Percentiles rank a stretch among this genome's conserved stretches.
Evolutionary conservation across 2,113 vertebrate species (phyloP).

Genomic region (Macrotus californicus): DNA sequence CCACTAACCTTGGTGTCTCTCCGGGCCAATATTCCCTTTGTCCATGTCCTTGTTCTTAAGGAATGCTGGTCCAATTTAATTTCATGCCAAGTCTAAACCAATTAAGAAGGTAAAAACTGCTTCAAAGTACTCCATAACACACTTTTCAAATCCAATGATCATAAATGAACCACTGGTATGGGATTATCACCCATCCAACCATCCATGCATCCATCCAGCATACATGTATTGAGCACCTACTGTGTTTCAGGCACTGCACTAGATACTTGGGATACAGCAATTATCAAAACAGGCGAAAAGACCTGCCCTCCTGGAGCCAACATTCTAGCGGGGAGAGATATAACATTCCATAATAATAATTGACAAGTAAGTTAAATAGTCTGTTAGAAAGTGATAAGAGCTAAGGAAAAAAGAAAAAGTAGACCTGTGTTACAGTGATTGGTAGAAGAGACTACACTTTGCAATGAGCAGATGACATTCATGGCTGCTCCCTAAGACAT

Average conservation of each 20-base stretch:
- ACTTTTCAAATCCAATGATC: background rate
- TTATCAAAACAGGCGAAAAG: background rate
- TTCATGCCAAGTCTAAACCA: background rate
- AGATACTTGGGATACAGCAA: background rate
- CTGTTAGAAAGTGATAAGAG: background rate
- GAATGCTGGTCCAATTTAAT: background rate
- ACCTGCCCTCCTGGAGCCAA: background rate
- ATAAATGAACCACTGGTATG: background rate
- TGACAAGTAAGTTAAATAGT: background rate
- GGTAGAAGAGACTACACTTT: background rate
- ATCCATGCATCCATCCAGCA: background rate
- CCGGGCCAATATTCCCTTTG: background rate
- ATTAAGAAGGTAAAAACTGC: slow-evolving; percentile 1
- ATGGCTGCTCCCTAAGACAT: background rate
- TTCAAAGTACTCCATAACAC: background rate
- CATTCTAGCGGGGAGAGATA: background rate
- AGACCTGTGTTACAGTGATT: background rate
- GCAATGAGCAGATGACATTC: background rate
- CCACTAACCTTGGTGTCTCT: background rate
- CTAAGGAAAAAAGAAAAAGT: background rate
- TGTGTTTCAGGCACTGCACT: background rate
- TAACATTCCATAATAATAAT: background rate
- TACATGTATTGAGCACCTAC: background rate
- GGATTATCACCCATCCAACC: background rate
- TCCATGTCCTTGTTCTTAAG: background rate